Evolutionary conservation across 2,113 vertebrate species (phyloP), one percentile per base, ranked within the genome.

Genomic region (Poecile atricapillus): DNA sequence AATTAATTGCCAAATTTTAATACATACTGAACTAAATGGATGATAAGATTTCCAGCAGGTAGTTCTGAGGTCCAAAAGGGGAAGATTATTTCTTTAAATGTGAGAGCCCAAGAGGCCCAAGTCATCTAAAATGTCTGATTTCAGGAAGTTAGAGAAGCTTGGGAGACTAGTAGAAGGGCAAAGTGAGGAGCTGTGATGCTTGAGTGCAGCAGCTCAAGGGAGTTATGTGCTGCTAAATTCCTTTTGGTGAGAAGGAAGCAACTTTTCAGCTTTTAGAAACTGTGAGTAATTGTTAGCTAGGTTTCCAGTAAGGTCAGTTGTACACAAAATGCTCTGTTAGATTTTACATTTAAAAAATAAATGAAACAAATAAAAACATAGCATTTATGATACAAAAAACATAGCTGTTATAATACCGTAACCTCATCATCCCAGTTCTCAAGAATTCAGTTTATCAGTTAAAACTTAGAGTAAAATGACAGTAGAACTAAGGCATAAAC

Each of bases 1-100:
- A 98, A 98, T 98, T 97, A 98, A 98, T 98, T 97, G 96, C 94
- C 82, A 77, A 87, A 94, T 97, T 97, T 97, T 96, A 97, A 98
- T 97, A 97, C 89, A 84, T 50, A 71, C 79, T 87, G 93, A 81
- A 79, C 80, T 96, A 95, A 98, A 96, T 41, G 92, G 75, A 94
- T 97, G 91, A 86, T 95, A 97, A 92, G 88, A 95, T 97, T 98
- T 98, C 90, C 87, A 96, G 95, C 22, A 89, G 63, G 62, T 56
- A 58, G 62, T 90, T 96, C 83, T 90, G 69, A 96, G 50, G 87
- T 96, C 90, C 93, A 96, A 86, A 95, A 97, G 78, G 91, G 58
- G 69, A 97, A 93, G 85, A 92, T 92, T 94, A 91, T 95, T 97
- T 97, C 92, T 96, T 80, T 81, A 93, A 87, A 89, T 69, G 43